Evolutionary conservation across 2,888 invertebrate genomes (phyloP), one percentile per base, ranked within the genome.

Genomic region (Griposia aprilina): DNA sequence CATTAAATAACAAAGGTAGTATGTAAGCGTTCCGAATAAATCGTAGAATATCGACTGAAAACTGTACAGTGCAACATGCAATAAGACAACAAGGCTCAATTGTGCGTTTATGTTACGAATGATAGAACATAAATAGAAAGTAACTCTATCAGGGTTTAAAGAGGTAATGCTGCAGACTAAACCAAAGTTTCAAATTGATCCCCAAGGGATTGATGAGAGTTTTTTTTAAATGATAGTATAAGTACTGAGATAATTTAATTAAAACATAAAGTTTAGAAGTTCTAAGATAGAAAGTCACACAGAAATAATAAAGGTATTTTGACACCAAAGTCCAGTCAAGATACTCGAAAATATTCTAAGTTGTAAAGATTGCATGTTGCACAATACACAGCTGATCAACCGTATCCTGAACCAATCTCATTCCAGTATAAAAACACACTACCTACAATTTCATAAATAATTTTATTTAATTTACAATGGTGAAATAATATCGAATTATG

Each of bases 371-470:
- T 73, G 62, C 83, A 83, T n/a, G 80, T 83, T 83, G 57, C 80
- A 78, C 68, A 74, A 74, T 57, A 74, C 67, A 80, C 36, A 72
- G 45, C 41, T 73, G 45, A 69, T 55, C 73, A 50, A 63, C 45
- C 74, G 59, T 41, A 59, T 36, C 63, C 81, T 52, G 83, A 88
- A 90, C 89, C 90, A 89, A 91, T 87, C 90, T 90, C 90, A 87
- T 88, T 90, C 90, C 90, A 91, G 89, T 94, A 93, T 90, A 93
- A 94, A 88, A 94, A 94, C 92, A 89, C 87, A 90, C 90, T 91
- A 93, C 89, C 91, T 94, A 93, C 87, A 93, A 93, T 92, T 94
- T 93, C 90, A 95, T 94, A 95, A 94, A 95, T 95, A 94, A 92
- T 91, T 92, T 88, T 92, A 92, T 93, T 92, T 86, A 94, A 93